Conservation (phyloP, 2,888 invertebrate genomes). For the Ellobium chinense region DNA sequence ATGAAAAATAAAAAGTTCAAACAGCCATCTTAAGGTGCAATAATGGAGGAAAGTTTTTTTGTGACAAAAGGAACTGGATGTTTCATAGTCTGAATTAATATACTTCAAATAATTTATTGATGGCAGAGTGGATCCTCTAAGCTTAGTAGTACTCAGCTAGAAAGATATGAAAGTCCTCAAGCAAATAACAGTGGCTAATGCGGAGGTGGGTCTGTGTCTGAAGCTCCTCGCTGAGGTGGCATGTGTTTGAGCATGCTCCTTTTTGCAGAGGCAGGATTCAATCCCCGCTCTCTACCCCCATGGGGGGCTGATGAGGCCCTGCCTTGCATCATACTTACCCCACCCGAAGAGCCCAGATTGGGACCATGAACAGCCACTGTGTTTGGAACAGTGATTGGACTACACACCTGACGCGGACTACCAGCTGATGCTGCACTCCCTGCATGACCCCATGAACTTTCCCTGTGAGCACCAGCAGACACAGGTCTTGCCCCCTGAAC, state of each 20-base stretch:
- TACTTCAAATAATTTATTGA: constrained; percentile 33
- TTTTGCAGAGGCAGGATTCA: constrained; percentile 72
- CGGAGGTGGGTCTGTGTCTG: constrained; percentile 73
- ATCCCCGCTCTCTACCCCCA: constrained; percentile 46
- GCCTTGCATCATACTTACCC: constrained; percentile 41
- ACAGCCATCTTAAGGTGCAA: constrained; percentile 29
- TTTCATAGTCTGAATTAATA: constrained; percentile 6
- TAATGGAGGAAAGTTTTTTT: background rate
- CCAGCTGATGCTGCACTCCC: constrained; percentile 21
- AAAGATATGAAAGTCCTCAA: constrained; percentile 34
- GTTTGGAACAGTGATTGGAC: constrained; percentile 47
- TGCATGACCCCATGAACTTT: constrained; percentile 25
- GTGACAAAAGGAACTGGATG: constrained; percentile 5
- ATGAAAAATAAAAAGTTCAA: background rate
- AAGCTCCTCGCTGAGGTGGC: constrained; percentile 68
- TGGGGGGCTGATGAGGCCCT: constrained; percentile 39
- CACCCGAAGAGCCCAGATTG: constrained; percentile 30
- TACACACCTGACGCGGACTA: constrained; percentile 36
- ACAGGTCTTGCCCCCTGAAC: constrained; percentile 30
- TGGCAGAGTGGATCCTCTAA: constrained; percentile 32
- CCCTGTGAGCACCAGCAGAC: constrained; percentile 35
- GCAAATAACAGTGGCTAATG: constrained; percentile 54
- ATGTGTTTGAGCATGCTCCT: constrained; percentile 75
- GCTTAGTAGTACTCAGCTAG: constrained; percentile 12
- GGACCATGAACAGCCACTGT: constrained; percentile 44